Evolutionary conservation across 2,113 vertebrate species (phyloP).

Genomic region (Osmerus mordax): DNA sequence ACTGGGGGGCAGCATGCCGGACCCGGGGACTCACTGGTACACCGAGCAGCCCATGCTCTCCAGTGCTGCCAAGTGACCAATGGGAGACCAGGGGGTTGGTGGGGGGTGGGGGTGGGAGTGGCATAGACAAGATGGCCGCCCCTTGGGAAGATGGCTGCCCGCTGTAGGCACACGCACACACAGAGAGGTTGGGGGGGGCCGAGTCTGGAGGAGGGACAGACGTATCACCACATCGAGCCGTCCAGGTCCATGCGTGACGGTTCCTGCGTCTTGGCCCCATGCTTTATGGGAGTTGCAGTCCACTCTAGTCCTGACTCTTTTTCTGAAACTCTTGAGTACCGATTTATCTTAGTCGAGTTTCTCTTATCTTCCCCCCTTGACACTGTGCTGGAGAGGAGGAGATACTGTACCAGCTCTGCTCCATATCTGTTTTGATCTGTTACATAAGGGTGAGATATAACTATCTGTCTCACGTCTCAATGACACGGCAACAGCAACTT

Average conservation of each 20-base stretch:
- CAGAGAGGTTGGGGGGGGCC: conserved; percentile 35
- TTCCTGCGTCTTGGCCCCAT: too few species aligned
- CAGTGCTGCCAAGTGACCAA: conserved; percentile 58
- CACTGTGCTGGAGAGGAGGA: too few species aligned
- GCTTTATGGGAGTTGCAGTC: too few species aligned
- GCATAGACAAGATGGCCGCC: not conserved
- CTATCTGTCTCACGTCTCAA: conserved; percentile 35
- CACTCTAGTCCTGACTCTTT: too few species aligned
- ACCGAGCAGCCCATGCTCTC: conserved; percentile 72
- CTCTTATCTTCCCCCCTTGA: too few species aligned
- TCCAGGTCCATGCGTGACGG: conserved; percentile 25
- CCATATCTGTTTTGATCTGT: too few species aligned
- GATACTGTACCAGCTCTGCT: too few species aligned
- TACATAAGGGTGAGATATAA: conserved; percentile 22
- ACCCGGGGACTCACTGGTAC: conserved; percentile 77
- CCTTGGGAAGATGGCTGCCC: not conserved
- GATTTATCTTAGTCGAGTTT: too few species aligned
- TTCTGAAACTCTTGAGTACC: too few species aligned
- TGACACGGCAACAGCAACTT: too few species aligned
- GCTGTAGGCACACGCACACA: conserved; percentile 36
- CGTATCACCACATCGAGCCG: conserved; percentile 42
- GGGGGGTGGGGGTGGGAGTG: conserved; percentile 19
- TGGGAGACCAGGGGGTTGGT: not conserved
- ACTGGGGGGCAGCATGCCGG: conserved; percentile 67
- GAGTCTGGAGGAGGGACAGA: conserved; percentile 32